Evolutionary conservation across 2,113 vertebrate species (phyloP), one percentile per base, ranked within the genome.

Genomic region (Chlamydotis undulata): DNA sequence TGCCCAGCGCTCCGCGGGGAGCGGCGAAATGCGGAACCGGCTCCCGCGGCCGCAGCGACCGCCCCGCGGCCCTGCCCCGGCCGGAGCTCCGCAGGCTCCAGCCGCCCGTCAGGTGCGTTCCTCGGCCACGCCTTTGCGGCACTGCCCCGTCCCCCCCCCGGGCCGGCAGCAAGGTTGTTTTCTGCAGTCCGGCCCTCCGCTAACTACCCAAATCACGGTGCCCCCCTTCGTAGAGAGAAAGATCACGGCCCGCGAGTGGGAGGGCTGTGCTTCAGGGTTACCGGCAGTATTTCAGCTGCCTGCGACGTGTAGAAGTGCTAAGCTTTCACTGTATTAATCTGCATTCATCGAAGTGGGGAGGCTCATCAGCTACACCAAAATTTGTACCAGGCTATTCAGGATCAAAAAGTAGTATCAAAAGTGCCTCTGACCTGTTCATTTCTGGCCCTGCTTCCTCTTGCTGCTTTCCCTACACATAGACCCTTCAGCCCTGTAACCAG

Each of bases 181-280:
- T 43, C 41, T 43, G 14, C 41, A 43, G 41, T 16, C 41, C 23
- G 12, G 47, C 35, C 49, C 23, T 10, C 5, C 6, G 26, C 24
- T 33, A 6, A 45, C 56, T 18, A 12, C 4, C 29, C 29, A 3
- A 10, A 37, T 2, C 33, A 3, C 0, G 26, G 3, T 33, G 50
- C 49, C 33, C 29, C 3, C 1, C 33, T n/a, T 22, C 3, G 3
- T 4, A 39, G 49, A 26, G 16, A 4, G 6, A 5, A 28, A 19
- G 12, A n/a, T 63, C 53, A 4, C 35, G 2, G 14, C 8, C 37
- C 4, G 1, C 24, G 7, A 41, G 60, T 2, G n/a, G 39, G 14
- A 50, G 37, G 19, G 6, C 49, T 3, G 18, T 7, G 53, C 60
- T 43, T 41, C 29, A 9, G 41, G 14, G 22, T 33, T 28, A 15